A percentile compares a stretch with the other conserved stretches of the same genome.
Conservation (phyloP, 1,140 invertebrate genomes). For the Fragariocoptes setiger region DNA sequence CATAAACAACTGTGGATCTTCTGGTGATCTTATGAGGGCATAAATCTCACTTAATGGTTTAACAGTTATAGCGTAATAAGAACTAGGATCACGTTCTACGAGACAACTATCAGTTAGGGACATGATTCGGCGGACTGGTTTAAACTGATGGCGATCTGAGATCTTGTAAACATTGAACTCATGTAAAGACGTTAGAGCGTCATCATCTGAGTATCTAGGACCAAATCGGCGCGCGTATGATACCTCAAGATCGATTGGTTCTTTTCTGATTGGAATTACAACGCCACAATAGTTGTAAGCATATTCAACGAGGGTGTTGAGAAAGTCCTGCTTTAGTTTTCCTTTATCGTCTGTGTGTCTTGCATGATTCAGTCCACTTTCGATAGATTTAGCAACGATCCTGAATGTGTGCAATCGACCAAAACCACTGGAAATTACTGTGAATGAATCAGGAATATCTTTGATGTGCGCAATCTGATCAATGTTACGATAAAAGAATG, state of each 20-base stretch:
- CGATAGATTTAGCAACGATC: conserved; percentile 1
- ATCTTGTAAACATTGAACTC: conserved; percentile 75
- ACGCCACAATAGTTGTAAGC: conserved; percentile 45
- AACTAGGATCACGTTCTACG: conserved; percentile 76
- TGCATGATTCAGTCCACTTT: too few species aligned
- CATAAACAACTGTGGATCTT: conserved; percentile 68
- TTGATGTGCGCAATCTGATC: conserved; percentile 33
- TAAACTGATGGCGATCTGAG: conserved; percentile 27
- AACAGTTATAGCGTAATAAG: conserved; percentile 62
- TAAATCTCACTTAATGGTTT: conserved; percentile 49
- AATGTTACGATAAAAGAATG: conserved; percentile 75
- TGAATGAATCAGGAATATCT: conserved; percentile 33
- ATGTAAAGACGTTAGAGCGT: conserved; percentile 55
- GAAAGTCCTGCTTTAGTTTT: conserved; percentile 37
- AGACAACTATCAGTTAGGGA: conserved; percentile 82
- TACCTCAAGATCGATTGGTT: conserved; percentile 46
- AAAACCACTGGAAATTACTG: conserved; percentile 53
- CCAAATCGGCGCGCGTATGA: conserved; percentile 57
- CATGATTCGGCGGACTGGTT: conserved; percentile 39
- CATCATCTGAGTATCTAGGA: conserved; percentile 44
- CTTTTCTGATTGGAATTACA: conserved; percentile 42
- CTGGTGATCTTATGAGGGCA: conserved; percentile 51
- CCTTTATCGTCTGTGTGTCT: neutral
- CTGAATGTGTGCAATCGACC: conserved; percentile 21
- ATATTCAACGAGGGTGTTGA: conserved; percentile 46